Conservation (phyloP, 2,888 invertebrate genomes). For the Eristalis arbustorum region DNA sequence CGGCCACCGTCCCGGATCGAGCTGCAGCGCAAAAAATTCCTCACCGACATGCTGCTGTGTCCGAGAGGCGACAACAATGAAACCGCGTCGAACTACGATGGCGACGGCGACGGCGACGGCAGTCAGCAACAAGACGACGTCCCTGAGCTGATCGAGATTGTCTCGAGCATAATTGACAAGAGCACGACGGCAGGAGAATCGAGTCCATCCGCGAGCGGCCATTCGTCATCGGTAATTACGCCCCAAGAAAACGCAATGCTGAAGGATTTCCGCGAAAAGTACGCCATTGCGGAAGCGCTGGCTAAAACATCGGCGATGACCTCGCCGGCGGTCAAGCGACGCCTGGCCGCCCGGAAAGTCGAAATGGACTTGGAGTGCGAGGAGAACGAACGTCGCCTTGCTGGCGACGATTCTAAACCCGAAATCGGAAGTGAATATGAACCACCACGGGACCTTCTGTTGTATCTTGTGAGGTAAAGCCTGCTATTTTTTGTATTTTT, state of each 20-base stretch:
- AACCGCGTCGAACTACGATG: background rate
- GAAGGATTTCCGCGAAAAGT: constrained; percentile 80
- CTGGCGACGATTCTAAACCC: constrained; percentile 63
- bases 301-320: constrained; percentile 83
- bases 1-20: constrained; percentile 72
- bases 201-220: constrained; percentile 3
- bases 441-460: constrained; percentile 83
- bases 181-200: background rate
- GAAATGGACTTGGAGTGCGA: constrained; percentile 81
- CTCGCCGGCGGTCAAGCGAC: constrained; percentile 82
- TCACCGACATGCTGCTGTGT: constrained; percentile 72
- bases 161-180: constrained; percentile 58
- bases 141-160: constrained; percentile 54
- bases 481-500: background rate
- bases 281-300: constrained; percentile 83
- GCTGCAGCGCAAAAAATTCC: constrained; percentile 74
- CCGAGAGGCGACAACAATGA: constrained; percentile 55
- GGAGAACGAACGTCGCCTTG: constrained; percentile 60
- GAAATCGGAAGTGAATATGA: constrained; percentile 80
- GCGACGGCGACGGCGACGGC: constrained; percentile 3
- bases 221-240: constrained; percentile 67
- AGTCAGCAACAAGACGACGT: constrained; percentile 27
- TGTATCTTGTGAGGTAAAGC: constrained; percentile 84
- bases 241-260: constrained; percentile 72
- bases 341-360: constrained; percentile 82